Base-by-base conservation (phyloP, 2,113 vertebrate genomes). In the Heliornis fulica region DNA sequence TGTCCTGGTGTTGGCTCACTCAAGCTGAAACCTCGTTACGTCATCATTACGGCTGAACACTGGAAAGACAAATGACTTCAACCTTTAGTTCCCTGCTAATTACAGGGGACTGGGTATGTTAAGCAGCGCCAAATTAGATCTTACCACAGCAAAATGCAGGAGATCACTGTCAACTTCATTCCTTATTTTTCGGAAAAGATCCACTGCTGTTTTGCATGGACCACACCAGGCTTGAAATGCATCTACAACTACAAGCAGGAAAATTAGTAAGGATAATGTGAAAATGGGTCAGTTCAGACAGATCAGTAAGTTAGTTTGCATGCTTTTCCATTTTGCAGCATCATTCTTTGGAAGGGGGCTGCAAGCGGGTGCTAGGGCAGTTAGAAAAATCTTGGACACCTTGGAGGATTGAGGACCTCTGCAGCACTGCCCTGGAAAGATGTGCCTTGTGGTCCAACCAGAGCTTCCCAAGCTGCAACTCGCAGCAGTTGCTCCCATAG, bases 141-240 rank as follows among this genome's bases (percentile, higher is more conserved):
- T 99, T 98, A 99, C 99, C 94, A 98, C 97, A 83, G 99, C 98
- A 93, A 99, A 99, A 93, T 99, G 98, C 80, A 99, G 98, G 15
- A 98, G 97, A 56, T 99, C 97, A 66, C 98, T 98, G 61, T 98
- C 98, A 75, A 98, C 92, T 93, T 99, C 98, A 7, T 98, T 98
- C 97, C 98, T 99, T 83, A 99, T 98, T 98, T 99, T 99, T 92
- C 97, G 97, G 66, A 99, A 99, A 38, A 99, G 98, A 93, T 98
- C 99, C 82, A 99, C 97, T 46, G 99, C 98, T 15, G 99, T 97
- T 87, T 98, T 98, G 95, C 99, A 99, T 34, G 99, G 99, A n/a
- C 99, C 99, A 84, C 99, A 99, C 99, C 99, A 99, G 82, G 98
- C 98, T 85, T 99, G 99, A 95, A 99, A 98, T 13, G 98, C 98